Conservation (phyloP, 2,888 invertebrate species). For the Corbicula japonica region DNA sequence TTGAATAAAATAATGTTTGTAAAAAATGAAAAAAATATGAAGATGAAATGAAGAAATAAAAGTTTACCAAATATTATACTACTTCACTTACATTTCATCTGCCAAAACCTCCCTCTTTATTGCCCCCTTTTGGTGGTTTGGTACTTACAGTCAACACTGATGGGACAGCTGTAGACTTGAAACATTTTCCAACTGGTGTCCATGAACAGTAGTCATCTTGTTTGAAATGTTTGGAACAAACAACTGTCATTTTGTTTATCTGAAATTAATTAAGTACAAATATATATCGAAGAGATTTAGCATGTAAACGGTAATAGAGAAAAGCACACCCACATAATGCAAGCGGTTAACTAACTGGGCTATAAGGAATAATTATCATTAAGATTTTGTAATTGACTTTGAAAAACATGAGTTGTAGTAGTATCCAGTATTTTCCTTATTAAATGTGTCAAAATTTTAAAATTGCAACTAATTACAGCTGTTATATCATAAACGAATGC, state of each 20-base stretch:
- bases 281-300: not conserved
- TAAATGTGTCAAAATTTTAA: not conserved
- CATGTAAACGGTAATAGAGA: not conserved
- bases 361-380: not conserved
- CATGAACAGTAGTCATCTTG: slow-evolving; percentile 16
- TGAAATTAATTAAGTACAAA: slow-evolving; percentile 5
- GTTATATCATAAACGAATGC: not conserved
- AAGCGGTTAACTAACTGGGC: not conserved
- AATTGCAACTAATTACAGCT: not conserved
- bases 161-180: not conserved
- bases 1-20: not conserved
- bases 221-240: slow-evolving; percentile 32
- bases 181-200: slow-evolving; percentile 11
- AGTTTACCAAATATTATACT: not conserved
- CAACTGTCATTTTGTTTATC: slow-evolving; percentile 26
- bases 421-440: not conserved
- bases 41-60: not conserved
- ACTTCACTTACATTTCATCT: not conserved
- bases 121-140: not conserved
- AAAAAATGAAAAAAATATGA: not conserved
- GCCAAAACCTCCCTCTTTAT: not conserved
- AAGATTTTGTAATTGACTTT: not conserved
- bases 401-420: not conserved
- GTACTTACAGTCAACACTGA: not conserved
- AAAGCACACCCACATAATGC: not conserved